Base-by-base conservation (phyloP, 2,888 invertebrate species). In the Lasioglossum malachurum region DNA sequence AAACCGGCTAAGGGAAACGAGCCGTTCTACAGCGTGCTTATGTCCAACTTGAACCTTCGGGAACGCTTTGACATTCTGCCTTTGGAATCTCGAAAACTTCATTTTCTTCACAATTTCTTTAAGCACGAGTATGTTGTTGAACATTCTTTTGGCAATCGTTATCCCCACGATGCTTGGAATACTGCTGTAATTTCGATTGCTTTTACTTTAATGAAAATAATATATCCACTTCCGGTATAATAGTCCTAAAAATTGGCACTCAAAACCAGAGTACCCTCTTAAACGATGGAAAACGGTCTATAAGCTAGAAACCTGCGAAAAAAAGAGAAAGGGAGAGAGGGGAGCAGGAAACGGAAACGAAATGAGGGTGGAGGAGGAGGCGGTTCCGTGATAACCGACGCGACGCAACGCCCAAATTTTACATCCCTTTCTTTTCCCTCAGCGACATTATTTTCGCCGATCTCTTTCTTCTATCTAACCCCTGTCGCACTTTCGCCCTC, bases 331-430 rank as follows among this genome's bases (percentile, higher is more conserved):
- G 7, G 1, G 46, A 10, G 16, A 27, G n/a, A 14, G 23, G 12
- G 7, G 27, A 5, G 10, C 31, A 12, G 10, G 23, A 12, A 49
- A 23, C 38, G 23, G 31, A 31, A 49, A 23, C 14, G 31, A 75
- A 53, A 49, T n/a, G 53, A 27, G 35, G 23, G 57, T 4, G 16
- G 44, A 46, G 35, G 31, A 46, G 38, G 35, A n/a, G 41, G n/a
- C 38, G 44, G 41, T 16, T 38, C 38, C 38, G 44, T 14, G 84
- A 78, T 83, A 74, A 78, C 74, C 57, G 23, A 60, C 73, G n/a
- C n/a, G n/a, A n/a, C n/a, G n/a, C n/a, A n/a, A n/a, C n/a, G 74
- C 35, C 74, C 41, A 84, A 78, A 79, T 72, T 67, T 60, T 64
- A 75, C 53, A 31, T 60, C 31, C 44, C 27, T 53, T 49, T 53